phyloP scores from a whole-genome alignment of 2,113 vertebrate species.

The Prochilodus magdalenae region DNA sequence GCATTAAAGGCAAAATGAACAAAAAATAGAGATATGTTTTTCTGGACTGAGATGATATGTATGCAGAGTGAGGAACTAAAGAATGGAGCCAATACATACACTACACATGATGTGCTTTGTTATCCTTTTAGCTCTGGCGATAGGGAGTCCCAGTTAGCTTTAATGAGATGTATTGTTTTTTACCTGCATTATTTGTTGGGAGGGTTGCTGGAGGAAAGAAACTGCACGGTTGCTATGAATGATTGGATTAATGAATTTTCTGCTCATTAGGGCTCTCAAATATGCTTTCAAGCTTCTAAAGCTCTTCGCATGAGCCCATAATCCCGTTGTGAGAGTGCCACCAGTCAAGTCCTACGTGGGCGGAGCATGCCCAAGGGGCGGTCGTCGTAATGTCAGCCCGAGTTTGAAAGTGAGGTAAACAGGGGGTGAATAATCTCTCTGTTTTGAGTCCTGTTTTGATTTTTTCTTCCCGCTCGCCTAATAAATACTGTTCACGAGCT shows the following conservation, averaged over 20 bases:
- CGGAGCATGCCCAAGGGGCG: constrained; percentile 60
- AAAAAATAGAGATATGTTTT: no score
- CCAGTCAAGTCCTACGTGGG: constrained; percentile 55
- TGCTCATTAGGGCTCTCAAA: constrained; percentile 66
- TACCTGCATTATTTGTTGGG: background rate
- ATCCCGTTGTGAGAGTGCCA: constrained; percentile 68
- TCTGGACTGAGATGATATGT: no score
- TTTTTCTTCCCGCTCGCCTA: constrained; percentile 46
- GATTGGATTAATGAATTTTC: constrained; percentile 63
- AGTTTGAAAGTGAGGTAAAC: constrained; percentile 68
- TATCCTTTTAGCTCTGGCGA: background rate
- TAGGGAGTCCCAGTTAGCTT: background rate
- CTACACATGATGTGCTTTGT: background rate
- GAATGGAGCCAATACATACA: background rate
- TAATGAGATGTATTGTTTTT: background rate
- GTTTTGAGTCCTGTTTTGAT: constrained; percentile 54
- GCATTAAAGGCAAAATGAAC: no score
- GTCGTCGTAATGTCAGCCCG: constrained; percentile 70
- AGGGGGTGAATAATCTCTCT: constrained; percentile 53
- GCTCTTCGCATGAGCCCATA: constrained; percentile 56
- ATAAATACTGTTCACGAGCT: constrained; percentile 14
- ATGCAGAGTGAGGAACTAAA: background rate
- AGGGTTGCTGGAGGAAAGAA: background rate
- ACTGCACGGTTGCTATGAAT: constrained; percentile 45
- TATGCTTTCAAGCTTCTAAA: constrained; percentile 74